Base-by-base conservation (phyloP, 2,888 invertebrate genomes). In the Rhagonycha fulva region DNA sequence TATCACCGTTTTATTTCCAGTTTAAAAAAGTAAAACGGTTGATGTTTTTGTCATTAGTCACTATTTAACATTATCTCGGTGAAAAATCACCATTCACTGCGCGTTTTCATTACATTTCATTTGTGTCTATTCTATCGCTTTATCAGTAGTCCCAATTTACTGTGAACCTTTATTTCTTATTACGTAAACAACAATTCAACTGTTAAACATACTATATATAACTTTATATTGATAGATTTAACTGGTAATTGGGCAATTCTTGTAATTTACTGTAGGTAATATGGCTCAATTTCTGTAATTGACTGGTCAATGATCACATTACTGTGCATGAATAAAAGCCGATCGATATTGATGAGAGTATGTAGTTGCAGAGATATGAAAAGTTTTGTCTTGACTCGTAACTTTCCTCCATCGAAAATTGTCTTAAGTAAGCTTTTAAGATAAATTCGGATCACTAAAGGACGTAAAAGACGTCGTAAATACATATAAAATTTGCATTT, bases 261-360 rank as follows among this genome's bases (percentile, higher is more conserved):
- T 24, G 67, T 73, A 70, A 76, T 76, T 76, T 76, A 76, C 70
- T 70, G n/a, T n/a, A 73, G 70, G 76, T 70, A 72, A 73, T 72
- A 32, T 72, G 72, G 62, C 68, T 72, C 75, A 72, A 70, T 70
- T 76, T 72, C 63, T 76, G 61, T 69, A 72, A 72, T 76, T 76
- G 72, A 66, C 72, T 60, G 62, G 68, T 75, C 71, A 76, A 76
- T 68, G 72, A 66, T 62, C 26, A 69, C 32, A 26, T 32, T 72
- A 47, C 23, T 75, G 68, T 71, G 72, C 69, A 72, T 63, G 70
- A 63, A 69, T 76, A 72, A 68, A 66, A 69, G 19, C 68, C 23
- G 67, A 62, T 69, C 72, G 61, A 61, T 72, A 79, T 78, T 78
- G 72, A 76, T n/a, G n/a, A n/a, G n/a, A n/a, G n/a, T 14, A 62